Evolutionary conservation across 2,888 invertebrate genomes (phyloP).

Genomic region (Clivina fossor): DNA sequence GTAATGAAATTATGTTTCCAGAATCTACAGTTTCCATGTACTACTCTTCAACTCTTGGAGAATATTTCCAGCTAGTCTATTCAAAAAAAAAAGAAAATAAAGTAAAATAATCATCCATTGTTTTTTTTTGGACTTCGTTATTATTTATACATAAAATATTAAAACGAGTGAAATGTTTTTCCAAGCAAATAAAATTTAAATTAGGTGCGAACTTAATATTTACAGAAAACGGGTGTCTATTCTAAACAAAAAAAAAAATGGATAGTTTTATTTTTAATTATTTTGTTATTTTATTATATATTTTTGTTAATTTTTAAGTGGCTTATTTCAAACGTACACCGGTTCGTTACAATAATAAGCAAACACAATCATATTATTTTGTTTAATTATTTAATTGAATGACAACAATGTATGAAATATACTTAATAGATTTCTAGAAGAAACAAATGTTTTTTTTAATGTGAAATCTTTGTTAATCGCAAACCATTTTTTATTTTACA

Average conservation of each 20-base stretch:
- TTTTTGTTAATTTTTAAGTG: conserved; percentile 4
- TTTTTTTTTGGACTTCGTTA: conserved; percentile 25
- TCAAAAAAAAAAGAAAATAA: no score
- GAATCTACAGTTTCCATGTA: conserved; percentile 28
- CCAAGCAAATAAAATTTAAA: conserved; percentile 28
- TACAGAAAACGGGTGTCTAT: conserved; percentile 33
- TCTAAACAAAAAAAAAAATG: conserved; percentile 20
- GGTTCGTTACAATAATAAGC: neutral
- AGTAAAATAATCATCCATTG: conserved; percentile 22
- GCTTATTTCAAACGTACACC: conserved; percentile 11
- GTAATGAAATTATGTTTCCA: conserved; percentile 7
- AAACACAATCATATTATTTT: neutral
- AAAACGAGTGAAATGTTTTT: conserved; percentile 32
- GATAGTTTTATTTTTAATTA: conserved; percentile 28
- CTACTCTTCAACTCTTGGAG: conserved; percentile 26
- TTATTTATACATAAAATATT: conserved; percentile 27
- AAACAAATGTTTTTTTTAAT: conserved; percentile 22
- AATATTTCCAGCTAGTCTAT: conserved; percentile 32
- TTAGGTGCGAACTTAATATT: conserved; percentile 33
- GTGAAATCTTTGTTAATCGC: conserved; percentile 15
- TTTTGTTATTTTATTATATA: conserved; percentile 18
- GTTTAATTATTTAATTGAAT: neutral
- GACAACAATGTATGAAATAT: conserved; percentile 8
- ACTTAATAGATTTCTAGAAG: conserved; percentile 17
- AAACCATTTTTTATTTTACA: conserved; percentile 26